Base-by-base conservation (phyloP, 2,113 vertebrate species). In the Numenius arquata region DNA sequence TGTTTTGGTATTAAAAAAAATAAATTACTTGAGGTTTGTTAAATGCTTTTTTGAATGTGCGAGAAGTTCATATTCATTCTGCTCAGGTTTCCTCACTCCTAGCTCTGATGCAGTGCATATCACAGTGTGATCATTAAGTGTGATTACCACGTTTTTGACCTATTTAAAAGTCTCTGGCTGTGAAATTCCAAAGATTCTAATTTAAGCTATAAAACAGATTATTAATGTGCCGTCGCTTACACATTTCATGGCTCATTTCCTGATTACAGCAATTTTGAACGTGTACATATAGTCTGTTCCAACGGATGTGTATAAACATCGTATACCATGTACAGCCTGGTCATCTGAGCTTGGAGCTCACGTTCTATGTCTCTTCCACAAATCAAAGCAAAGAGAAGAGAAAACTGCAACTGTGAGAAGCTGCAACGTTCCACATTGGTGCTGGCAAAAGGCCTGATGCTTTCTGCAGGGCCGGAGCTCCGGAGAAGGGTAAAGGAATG, bases 161-260 rank as follows among this genome's bases (percentile, higher is more conserved):
- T 94, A 96, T 96, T 97, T 95, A 97, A 93, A 95, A 97, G 81
- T 95, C 78, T 93, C 85, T 89, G 90, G 83, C 94, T 96, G 95
- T 89, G 95, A 94, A 96, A 93, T 96, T 95, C 90, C 84, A 41
- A 74, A 96, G 72, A 94, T 95, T 96, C 90, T 93, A 88, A 93
- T 96, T 96, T 94, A 78, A 90, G 76, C 92, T 96, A 91, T 94
- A 89, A 95, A 95, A 12, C 82, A 91, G 87, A 85, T 92, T 96
- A 94, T 94, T 97, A 90, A 81, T 77, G 81, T 95, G 76, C 88
- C 1, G 0, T 77, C 0, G 6, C 87, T 95, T 81, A 86, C 80
- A 67, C 84, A 81, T 91, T 95, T 96, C 87, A 89, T 41, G 89
- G 93, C 90, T 97, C 93, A 93, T 92, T 96, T 97, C 93, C 92